Evolutionary conservation across 2,888 invertebrate species (phyloP), one percentile per base, ranked within the genome.

Genomic region (Coremacera marginata): DNA sequence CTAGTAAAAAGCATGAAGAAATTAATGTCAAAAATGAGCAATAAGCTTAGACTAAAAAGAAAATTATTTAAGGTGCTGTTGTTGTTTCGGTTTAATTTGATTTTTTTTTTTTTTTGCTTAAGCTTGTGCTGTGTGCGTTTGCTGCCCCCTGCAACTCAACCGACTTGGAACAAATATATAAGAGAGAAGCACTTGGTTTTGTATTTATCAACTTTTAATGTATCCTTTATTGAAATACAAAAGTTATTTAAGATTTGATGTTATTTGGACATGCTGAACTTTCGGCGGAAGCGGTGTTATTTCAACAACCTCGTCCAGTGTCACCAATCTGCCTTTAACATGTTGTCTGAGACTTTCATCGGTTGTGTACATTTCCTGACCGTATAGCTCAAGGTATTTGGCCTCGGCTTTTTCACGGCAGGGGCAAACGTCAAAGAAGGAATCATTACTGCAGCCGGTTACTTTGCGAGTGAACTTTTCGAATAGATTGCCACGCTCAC

Each of bases 351-450:
- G 19, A 14, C 74, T 70, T 3, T 77, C 72, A n/a, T 81, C 74
- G 0, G 27, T 5, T 8, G 79, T 75, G 83, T 83, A 86, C 86
- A 88, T 87, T 71, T 88, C 86, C 1, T 22, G 57, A 62, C 82
- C 80, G 71, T 81, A 85, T 0, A 85, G 60, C 70, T 87, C 86
- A 0, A 86, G 78, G 65, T 82, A 84, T 49, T 84, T 88, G n/a
- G 85, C 82, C 63, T 88, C 88, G 2, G 87, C 88, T 60, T 83
- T 84, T 57, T 88, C 87, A 14, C 87, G 85, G 73, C 88, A 88
- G 3, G 88, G 86, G 71, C 88, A 88, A 9, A 87, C 82, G 74
- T 88, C 88, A 60, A 86, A 88, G 55, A 83, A 81, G 0, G 86
- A 79, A 7, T 76, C 44, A 19, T 79, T 79, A 25, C 81, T 82